A percentile compares a stretch with the other conserved stretches of the same genome.
Conservation (phyloP, 2,888 invertebrate species). For the Pterobdella sp. region DNA sequence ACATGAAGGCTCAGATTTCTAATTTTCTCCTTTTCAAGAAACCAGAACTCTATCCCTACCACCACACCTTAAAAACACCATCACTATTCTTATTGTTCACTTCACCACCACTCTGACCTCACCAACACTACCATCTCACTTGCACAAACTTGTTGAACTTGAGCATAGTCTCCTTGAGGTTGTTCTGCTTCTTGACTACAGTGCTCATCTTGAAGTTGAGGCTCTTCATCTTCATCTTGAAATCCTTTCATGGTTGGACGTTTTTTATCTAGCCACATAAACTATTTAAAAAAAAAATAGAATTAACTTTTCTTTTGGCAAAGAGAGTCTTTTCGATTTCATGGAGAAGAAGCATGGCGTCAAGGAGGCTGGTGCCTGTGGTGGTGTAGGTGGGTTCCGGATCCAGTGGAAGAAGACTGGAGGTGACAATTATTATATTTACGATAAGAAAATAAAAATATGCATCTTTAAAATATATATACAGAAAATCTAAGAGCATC, state of each 20-base stretch:
- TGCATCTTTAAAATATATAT: too few species aligned
- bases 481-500: too few species aligned
- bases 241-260: too few species aligned
- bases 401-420: slow-evolving; percentile 19
- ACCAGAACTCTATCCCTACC: too few species aligned
- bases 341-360: slow-evolving; percentile 17
- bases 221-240: slow-evolving; percentile 28
- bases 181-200: slow-evolving; percentile 22
- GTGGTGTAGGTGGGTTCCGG: slow-evolving; percentile 25
- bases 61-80: not conserved
- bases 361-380: slow-evolving; percentile 20
- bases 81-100: not conserved
- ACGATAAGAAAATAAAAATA: too few species aligned
- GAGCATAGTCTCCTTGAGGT: slow-evolving; percentile 23
- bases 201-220: slow-evolving; percentile 24
- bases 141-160: slow-evolving; percentile 28
- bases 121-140: not conserved
- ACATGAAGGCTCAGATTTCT: too few species aligned
- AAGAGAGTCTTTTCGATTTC: slow-evolving; percentile 26
- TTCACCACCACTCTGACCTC: not conserved
- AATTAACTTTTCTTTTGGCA: slow-evolving; percentile 20
- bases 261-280: too few species aligned
- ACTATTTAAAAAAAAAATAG: not conserved
- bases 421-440: too few species aligned
- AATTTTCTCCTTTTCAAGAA: too few species aligned